Percentiles rank a stretch among this genome's conserved stretches.
Conservation (phyloP, 37 sponge, comb jelly and placozoan genomes). For the Cliona cf. orientalis region DNA sequence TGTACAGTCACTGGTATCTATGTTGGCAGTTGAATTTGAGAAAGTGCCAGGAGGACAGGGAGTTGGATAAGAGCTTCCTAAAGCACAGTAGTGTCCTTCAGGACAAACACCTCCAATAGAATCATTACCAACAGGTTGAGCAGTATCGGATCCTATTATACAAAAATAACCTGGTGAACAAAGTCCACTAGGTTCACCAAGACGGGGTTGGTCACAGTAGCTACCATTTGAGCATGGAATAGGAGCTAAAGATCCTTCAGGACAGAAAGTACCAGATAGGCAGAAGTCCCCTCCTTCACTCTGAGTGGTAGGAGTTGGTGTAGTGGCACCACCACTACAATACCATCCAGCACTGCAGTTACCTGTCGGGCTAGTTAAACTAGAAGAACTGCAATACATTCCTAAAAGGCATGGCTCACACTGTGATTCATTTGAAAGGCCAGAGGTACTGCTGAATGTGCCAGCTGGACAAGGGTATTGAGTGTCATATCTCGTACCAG, state of each 20-base stretch:
- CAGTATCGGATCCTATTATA: background rate
- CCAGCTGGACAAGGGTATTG: background rate
- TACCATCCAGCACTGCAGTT: background rate
- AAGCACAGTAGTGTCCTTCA: slow-evolving; percentile 4
- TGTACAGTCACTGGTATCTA: background rate
- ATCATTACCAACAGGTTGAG: slow-evolving; percentile 5
- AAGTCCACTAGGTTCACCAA: no score
- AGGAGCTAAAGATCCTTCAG: background rate
- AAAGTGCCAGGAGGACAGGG: slow-evolving; percentile 2
- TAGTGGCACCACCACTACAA: background rate
- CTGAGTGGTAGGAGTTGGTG: background rate
- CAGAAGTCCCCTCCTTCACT: background rate
- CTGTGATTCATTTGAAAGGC: background rate
- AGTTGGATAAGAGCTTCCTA: background rate
- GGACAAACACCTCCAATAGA: slow-evolving; percentile 6
- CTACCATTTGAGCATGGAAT: background rate
- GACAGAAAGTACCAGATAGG: background rate
- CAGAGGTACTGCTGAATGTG: background rate
- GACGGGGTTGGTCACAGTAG: background rate
- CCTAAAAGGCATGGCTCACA: background rate
- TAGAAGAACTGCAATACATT: background rate
- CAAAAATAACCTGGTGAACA: background rate
- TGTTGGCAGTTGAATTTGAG: background rate
- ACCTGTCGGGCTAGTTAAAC: background rate
- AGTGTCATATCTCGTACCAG: background rate